phyloP scores from a whole-genome alignment of 1,140 invertebrate genomes.

The Solen grandis region DNA sequence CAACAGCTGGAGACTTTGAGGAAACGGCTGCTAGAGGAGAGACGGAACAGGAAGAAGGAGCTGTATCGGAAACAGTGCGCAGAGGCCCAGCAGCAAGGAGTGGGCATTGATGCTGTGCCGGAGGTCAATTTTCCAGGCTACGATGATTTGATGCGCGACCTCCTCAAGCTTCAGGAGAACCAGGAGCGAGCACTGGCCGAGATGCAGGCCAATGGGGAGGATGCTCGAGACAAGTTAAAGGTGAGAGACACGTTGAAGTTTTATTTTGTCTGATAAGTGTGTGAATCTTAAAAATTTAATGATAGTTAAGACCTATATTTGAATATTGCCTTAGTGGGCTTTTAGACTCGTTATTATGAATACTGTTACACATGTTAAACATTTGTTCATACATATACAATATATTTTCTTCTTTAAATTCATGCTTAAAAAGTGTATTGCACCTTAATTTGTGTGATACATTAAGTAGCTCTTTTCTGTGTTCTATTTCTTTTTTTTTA shows the following conservation, averaged over 20 bases:
- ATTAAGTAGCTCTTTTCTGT: too few relatives aligned
- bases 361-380: too few relatives aligned
- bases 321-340: too few relatives aligned
- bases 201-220: slow-evolving; percentile 58
- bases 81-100: slow-evolving; percentile 70
- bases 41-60: slow-evolving; percentile 74
- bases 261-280: too few relatives aligned
- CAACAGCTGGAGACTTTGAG: slow-evolving; percentile 69
- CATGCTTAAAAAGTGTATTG: too few relatives aligned
- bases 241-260: slow-evolving; percentile 4
- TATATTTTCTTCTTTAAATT: too few relatives aligned
- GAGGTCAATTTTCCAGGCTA: slow-evolving; percentile 67
- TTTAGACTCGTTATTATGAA: too few relatives aligned
- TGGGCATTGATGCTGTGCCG: slow-evolving; percentile 71
- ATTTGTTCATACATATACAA: too few relatives aligned
- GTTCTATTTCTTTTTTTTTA: too few relatives aligned
- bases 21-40: slow-evolving; percentile 70
- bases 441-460: too few relatives aligned
- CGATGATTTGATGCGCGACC: slow-evolving; percentile 73
- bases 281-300: too few relatives aligned
- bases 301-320: too few relatives aligned
- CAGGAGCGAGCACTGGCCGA: slow-evolving; percentile 72
- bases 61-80: slow-evolving; percentile 72
- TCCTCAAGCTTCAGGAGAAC: slow-evolving; percentile 65
- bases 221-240: slow-evolving; percentile 47